Conservation (phyloP, 2,797 vertebrate species). For the Simalia tracyae region DNA sequence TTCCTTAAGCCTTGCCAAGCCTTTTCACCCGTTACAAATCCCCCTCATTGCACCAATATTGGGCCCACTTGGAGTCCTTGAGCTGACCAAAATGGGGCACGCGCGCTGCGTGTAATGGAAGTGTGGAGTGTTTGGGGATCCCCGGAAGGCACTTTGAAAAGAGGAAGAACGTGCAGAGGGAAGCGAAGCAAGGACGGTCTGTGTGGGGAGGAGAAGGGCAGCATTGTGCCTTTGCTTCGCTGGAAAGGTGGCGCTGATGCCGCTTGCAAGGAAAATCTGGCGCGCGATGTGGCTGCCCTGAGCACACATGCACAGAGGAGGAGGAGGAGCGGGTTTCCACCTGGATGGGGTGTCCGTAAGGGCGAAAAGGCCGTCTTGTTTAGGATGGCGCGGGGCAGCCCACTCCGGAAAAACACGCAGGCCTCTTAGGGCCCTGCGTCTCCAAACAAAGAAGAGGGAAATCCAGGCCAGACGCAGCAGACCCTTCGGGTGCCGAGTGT, state of each 20-base stretch:
- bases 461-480: background rate
- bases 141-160: background rate
- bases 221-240: rapidly evolving
- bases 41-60: background rate
- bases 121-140: rapidly evolving
- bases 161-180: background rate
- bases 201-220: too few species aligned
- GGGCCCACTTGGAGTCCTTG: background rate
- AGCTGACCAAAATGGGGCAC: background rate
- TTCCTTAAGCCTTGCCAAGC: background rate
- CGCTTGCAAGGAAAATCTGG: background rate
- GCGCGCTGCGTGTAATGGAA: background rate
- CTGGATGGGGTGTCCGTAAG: background rate
- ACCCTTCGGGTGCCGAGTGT: background rate
- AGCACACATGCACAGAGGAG: background rate
- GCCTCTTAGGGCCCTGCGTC: background rate
- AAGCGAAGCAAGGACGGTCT: rapidly evolving
- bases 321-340: too few species aligned
- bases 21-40: background rate
- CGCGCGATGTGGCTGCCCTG: background rate
- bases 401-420: too few species aligned
- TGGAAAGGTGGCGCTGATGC: background rate
- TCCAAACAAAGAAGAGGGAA: background rate
- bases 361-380: background rate
- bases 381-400: background rate